Evolutionary conservation across 2,888 invertebrate species (phyloP), one percentile per base, ranked within the genome.

Genomic region (Abrostola tripartita): DNA sequence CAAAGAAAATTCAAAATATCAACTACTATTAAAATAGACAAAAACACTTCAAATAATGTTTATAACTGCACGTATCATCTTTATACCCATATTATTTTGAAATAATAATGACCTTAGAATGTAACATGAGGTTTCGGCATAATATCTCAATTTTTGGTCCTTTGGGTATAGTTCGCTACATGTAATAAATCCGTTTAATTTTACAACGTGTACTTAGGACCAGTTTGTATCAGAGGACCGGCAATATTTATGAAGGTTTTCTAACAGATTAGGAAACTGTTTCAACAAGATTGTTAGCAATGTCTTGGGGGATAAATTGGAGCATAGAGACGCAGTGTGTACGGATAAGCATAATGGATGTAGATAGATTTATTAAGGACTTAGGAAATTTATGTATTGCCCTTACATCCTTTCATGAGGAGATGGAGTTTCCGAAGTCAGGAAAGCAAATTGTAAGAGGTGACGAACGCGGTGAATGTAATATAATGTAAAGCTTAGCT

Each of bases 201-300:
- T 68, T 51, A 60, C 51, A 51, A 41, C 35, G 55, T 61, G 50
- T 69, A 42, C 52, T 56, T 68, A 68, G 68, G 59, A 56, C 24
- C 10, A 47, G 65, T 72, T 73, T 64, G 64, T 58, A 42, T 61
- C 61, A 63, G 73, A 41, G 42, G 49, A 55, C 55, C 47, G 14
- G 35, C 36, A 7, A 63, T 71, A 71, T 78, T 78, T 78, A 78
- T 78, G 58, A 53, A 61, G 63, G 76, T 78, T 52, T 51, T 37
- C 38, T 47, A 44, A 68, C 50, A 65, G 67, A 69, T 76, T 72
- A 71, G 54, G 54, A 40, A 51, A 50, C 63, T 69, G 69, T 67
- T 65, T 56, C 56, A 61, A 71, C 68, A 63, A 63, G 65, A 71
- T 60, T 70, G 66, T 72, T 63, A 60, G 49, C 44, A 10, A 68